Base-by-base conservation (phyloP, 30 jellyfish, hydroid and myxozoan genomes). In the Sanderia malayensis region DNA sequence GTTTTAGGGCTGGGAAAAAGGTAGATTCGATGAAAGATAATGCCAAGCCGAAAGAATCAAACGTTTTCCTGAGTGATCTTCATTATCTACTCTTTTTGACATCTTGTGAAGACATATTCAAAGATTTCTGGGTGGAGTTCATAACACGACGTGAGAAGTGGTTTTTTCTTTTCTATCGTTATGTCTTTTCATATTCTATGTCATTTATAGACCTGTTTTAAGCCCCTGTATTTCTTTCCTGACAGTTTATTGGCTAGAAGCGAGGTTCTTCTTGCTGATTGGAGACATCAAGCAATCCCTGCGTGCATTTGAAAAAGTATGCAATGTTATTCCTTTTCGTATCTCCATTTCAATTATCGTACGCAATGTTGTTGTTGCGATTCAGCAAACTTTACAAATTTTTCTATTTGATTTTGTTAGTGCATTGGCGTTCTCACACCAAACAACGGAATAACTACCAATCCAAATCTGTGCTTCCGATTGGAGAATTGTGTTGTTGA, bases 221-320 rank as follows among this genome's bases (percentile, higher is more conserved):
- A n/a, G n/a, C n/a, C n/a, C n/a, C n/a, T 19, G 21, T 0, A 2
- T 64, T 44, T 28, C 18, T 61, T 61, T 37, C 19, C 32, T 41
- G 21, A 0, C 47, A 89, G 97, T 82, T 26, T 61, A 64, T 41
- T 89, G 95, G 95, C 73, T 89, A 26, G 94, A 82, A 30, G 93
- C 93, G 18, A 66, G 93, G 61, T 82, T 63, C 73, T 77, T 85
- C 37, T 82, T 89, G 95, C 80, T 74, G 62, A 92, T 57, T 21
- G 83, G 86, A 44, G 93, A 81, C 32, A 89, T 70, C 1, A 63
- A 63, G 13, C 88, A 60, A 27, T 81, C 97, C 37, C 26, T 80
- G 18, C 85, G 86, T 44, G 86, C 84, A 15, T 83, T 89, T 44
- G 74, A 83, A 25, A 81, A 76, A 79, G 97, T 89, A 31, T 44